Percentiles rank a stretch among this genome's conserved stretches.
Conservation (phyloP, 2,797 vertebrate species). For the Lerista edwardsae region DNA sequence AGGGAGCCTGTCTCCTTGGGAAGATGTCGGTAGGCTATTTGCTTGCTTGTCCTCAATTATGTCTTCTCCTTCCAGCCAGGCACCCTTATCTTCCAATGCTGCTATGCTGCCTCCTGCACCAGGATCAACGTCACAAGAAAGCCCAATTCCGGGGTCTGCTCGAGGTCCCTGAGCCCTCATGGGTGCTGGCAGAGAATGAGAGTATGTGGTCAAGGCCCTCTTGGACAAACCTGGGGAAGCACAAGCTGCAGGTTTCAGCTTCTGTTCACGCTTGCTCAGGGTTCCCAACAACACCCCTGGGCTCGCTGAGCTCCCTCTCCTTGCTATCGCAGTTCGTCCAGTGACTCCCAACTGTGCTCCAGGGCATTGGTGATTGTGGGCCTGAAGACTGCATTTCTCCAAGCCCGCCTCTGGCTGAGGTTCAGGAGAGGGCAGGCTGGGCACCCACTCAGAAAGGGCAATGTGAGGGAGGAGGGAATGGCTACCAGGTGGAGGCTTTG, state of each 20-base stretch:
- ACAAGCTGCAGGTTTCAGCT: not conserved
- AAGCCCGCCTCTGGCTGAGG: conserved; percentile 59
- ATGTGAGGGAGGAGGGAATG: conserved; percentile 81
- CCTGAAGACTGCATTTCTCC: not conserved
- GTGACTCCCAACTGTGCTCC: conserved; percentile 12
- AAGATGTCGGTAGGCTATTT: conserved; percentile 27
- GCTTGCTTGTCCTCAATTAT: conserved; percentile 47
- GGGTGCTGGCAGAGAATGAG: not conserved
- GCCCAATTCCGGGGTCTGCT: rapidly evolving
- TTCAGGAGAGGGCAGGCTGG: conserved; percentile 74
- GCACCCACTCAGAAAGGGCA: conserved; percentile 83
- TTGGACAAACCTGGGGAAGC: not conserved
- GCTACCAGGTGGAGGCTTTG: conserved; percentile 46
- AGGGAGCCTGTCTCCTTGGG: not conserved
- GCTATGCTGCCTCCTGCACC: conserved; percentile 26
- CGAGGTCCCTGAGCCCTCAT: not conserved
- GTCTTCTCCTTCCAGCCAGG: conserved; percentile 45
- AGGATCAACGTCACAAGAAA: rapidly evolving
- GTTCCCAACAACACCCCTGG: not conserved
- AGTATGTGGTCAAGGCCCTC: rapidly evolving
- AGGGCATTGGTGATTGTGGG: not conserved
- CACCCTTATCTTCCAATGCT: conserved; percentile 52
- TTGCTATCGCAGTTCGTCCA: not conserved
- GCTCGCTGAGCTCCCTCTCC: not conserved
- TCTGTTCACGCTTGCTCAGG: not conserved